Percentiles rank a stretch among this genome's conserved stretches.
Evolutionary conservation across 2,113 vertebrate species (phyloP).

Genomic region (Rutilus rutilus): DNA sequence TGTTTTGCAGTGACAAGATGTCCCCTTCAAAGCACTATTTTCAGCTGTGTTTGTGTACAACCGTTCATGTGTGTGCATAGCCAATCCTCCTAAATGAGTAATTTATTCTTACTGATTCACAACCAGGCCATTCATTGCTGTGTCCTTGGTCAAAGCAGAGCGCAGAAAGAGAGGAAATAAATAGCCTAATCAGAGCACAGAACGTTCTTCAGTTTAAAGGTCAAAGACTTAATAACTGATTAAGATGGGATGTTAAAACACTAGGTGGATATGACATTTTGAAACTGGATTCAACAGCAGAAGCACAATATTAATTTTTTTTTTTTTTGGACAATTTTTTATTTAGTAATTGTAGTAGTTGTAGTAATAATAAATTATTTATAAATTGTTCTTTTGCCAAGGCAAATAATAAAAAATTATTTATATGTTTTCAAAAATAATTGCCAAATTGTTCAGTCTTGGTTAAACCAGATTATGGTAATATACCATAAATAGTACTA

Average conservation of each 20-base stretch:
- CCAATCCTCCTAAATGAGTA: conserved; percentile 31
- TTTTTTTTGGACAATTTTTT: too few relatives aligned
- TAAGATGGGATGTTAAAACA: conserved; percentile 6
- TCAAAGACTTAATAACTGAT: conserved; percentile 4
- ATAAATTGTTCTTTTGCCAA: too few relatives aligned
- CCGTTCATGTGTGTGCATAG: not conserved
- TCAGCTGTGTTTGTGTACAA: not conserved
- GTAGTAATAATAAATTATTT: too few relatives aligned
- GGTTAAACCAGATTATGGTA: too few relatives aligned
- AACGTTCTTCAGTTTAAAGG: conserved; percentile 16
- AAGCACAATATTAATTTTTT: not conserved
- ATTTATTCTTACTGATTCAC: conserved; percentile 25
- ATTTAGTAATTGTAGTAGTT: too few relatives aligned
- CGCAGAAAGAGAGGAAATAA: not conserved
- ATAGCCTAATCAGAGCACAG: not conserved
- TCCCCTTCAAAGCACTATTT: not conserved
- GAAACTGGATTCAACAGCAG: not conserved
- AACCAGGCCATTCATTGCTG: conserved; percentile 2
- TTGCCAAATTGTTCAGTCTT: too few relatives aligned
- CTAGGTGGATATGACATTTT: conserved; percentile 11
- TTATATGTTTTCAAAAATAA: too few relatives aligned
- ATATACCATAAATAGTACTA: too few relatives aligned
- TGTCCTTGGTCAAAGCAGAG: not conserved
- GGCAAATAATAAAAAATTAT: too few relatives aligned
- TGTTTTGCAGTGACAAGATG: conserved; percentile 17